Base-by-base conservation (phyloP, 2,888 invertebrate species). In the Drosophila robusta region DNA sequence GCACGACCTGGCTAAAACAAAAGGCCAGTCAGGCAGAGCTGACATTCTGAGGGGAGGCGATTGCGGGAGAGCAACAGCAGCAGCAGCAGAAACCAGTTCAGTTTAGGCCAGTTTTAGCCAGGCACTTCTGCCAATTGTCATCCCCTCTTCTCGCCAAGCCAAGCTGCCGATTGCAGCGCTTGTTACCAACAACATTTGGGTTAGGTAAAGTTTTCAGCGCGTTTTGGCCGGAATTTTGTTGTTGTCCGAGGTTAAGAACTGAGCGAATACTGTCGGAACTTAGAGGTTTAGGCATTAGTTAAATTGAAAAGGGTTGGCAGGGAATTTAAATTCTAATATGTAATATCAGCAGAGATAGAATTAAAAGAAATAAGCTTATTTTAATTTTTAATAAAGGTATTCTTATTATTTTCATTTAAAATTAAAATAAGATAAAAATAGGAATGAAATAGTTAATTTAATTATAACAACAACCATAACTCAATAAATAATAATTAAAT, bases 1-100 rank as follows among this genome's bases (percentile, higher is more conserved):
- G 74, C 78, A 78, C 84, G 75, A 84, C 70, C 84, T 75, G 78
- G 44, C 81, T 73, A 63, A 73, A 83, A 83, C 87, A 83, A 83
- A 87, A 72, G 80, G 36, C 46, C 70, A 50, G 24, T 22, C 58
- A 34, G 42, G 14, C 32, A 11, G 7, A 22, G 42, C 14, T 14
- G 36, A 44, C 11, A 12, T 12, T 22, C 0, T 12, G 18, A 18
- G 42, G 38, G 32, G 12, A 4, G 50, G 36, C 44, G 47, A 44
- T 11, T 11, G 49, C 55, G 32, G 67, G 18, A n/a, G n/a, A n/a
- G n/a, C n/a, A n/a, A n/a, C n/a, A n/a, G n/a, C n/a, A 18, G 18
- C 41, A 41, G 41, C 41, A 5, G 9, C 41, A 11, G 11, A 4
- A 34, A 34, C 18, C 41, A 8, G 41, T 46, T 56, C 46, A 18